Percentiles rank a stretch among this genome's conserved stretches.
These are phyloP conservation scores for Euglossa dilemma DNA, from an alignment of 1,140 invertebrate species.

Conservation along the genomic window DNA sequence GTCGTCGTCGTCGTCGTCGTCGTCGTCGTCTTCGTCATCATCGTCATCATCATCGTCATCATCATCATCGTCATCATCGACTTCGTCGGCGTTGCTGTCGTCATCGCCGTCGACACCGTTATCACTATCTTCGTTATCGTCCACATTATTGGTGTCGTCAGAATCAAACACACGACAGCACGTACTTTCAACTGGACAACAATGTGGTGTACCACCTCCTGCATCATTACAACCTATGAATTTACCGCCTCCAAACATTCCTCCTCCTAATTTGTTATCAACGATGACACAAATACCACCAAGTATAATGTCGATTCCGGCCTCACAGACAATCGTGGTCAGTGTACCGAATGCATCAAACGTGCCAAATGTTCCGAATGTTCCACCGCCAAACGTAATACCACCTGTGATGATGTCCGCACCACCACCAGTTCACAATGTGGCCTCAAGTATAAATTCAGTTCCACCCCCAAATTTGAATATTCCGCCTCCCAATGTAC, in stretches of 20 bases:
- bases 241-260: conserved; percentile 81
- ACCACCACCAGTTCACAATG: conserved; percentile 75
- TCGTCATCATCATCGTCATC: conserved; percentile 61
- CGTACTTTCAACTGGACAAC: conserved; percentile 76
- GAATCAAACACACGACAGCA: conserved; percentile 67
- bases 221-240: conserved; percentile 81
- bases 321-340: conserved; percentile 80
- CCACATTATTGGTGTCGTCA: background rate
- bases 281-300: conserved; percentile 78
- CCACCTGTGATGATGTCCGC: conserved; percentile 80
- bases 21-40: background rate
- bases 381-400: conserved; percentile 79
- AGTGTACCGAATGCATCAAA: conserved; percentile 71
- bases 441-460: conserved; percentile 73
- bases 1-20: background rate
- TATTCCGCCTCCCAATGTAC: conserved; percentile 75
- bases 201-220: conserved; percentile 79
- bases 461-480: conserved; percentile 78
- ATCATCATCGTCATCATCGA: background rate
- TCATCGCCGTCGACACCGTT: background rate
- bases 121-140: background rate
- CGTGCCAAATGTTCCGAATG: conserved; percentile 73
- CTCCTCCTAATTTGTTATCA: conserved; percentile 75
- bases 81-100: background rate
- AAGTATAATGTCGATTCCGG: conserved; percentile 75